Evolutionary conservation across 2,797 vertebrate genomes (phyloP), one percentile per base, ranked within the genome.

Genomic region (Chaetophractus vellerosus): DNA sequence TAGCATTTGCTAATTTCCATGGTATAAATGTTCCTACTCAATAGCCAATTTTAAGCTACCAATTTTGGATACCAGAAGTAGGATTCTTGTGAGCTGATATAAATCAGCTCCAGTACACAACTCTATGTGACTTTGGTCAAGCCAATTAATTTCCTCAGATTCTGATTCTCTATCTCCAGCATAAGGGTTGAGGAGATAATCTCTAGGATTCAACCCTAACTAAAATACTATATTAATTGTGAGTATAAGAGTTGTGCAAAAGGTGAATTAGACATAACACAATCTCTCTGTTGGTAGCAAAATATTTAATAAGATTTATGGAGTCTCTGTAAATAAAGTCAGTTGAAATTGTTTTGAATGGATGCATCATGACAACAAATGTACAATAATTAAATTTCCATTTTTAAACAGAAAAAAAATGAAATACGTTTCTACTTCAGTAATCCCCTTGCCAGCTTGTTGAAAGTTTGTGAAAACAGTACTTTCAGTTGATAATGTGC

Each of bases 371-470:
- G 90, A 95, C 68, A 94, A 96, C 66, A 94, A 80, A 78, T 88
- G 81, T 71, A 72, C 74, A 94, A 28, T 95, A 92, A 92, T 93
- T 87, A 90, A 92, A 91, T 93, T 90, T 95, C 68, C 92, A 92
- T 90, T 95, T 97, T 96, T 96, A 97, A 96, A 79, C n/a, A 52
- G 57, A 55, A 88, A 88, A 94, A 93, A 84, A 41, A 52, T 24
- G 64, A 95, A 94, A 93, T 87, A 74, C 93, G 75, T 92, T 90
- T 93, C 50, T 72, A 78, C 78, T 96, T 90, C 59, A 91, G 74
- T 82, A 94, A 91, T 88, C 16, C 28, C 41, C 76, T 68, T 95
- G 78, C 93, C 92, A 92, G 81, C 64, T 91, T 82, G 63, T 64
- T 90, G 78, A 52, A 90, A 96, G 69, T 93, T 88, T 75, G 33